Conservation (phyloP, 2,113 vertebrate species). For the Melanerpes aurifrons region DNA sequence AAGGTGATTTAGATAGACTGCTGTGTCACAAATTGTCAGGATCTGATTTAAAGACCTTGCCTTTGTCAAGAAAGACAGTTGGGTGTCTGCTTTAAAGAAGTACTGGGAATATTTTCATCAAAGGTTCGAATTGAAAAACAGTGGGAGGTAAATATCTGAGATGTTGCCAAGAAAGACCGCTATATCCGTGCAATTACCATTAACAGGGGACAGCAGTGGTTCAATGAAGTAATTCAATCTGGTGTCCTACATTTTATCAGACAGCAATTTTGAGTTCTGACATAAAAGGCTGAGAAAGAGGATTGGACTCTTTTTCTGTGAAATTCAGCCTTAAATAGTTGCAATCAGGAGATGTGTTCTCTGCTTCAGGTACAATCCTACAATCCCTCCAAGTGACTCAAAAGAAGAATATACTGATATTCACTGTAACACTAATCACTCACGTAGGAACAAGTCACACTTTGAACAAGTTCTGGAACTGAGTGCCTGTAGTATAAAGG, state of each 20-base stretch:
- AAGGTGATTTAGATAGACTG: conserved; percentile 90
- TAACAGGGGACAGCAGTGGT: conserved; percentile 82
- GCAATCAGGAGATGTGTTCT: conserved; percentile 64
- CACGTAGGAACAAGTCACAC: background rate
- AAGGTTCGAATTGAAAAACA: conserved; percentile 90
- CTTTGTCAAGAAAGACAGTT: conserved; percentile 88
- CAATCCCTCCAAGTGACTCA: background rate
- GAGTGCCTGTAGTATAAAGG: background rate
- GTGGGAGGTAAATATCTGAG: conserved; percentile 88
- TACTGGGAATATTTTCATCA: conserved; percentile 89
- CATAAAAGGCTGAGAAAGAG: conserved; percentile 76
- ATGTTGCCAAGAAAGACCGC: conserved; percentile 82
- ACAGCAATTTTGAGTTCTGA: conserved; percentile 77
- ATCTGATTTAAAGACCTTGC: conserved; percentile 89
- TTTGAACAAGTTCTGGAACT: background rate
- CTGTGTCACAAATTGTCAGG: conserved; percentile 94
- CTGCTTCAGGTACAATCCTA: conserved; percentile 15
- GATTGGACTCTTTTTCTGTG: conserved; percentile 63
- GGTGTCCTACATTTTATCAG: conserved; percentile 87
- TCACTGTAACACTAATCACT: background rate
- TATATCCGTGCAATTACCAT: conserved; percentile 86
- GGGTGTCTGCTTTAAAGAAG: conserved; percentile 85
- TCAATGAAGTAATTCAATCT: conserved; percentile 87
- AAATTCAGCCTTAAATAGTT: conserved; percentile 69
- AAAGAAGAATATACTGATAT: conserved; percentile 18